Evolutionary conservation across 2,113 vertebrate genomes (phyloP), one percentile per base, ranked within the genome.

Genomic region (Riparia riparia): DNA sequence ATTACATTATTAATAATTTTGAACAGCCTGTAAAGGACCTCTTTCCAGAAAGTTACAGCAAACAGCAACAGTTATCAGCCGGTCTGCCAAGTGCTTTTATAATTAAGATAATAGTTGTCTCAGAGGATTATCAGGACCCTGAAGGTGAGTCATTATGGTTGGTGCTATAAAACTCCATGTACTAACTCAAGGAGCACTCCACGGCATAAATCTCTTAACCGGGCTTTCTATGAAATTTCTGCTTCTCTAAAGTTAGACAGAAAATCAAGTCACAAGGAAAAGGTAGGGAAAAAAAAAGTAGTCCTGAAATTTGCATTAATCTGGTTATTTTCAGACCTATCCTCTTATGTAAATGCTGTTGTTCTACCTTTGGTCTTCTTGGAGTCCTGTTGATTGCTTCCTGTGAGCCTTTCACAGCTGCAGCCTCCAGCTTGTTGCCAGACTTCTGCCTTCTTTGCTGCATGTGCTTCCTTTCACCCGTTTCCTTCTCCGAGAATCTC

Each of bases 331-430:
- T 96, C 61, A 80, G 50, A 63, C 42, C 53, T 81, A 16, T 85
- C 10, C 8, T 86, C 9, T 37, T 60, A 80, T 41, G 9, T 60
- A 86, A 90, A 74, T 56, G 24, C 4, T 88, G 39, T 51, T 93
- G 14, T 68, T 97, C 88, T 96, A 94, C 93, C 95, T 93, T 80
- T 90, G 60, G 37, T 96, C 58, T 87, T 68, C 87, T 93, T 95
- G 71, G 81, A 85, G 29, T 91, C 61, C 34, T 0, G 11, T 19
- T 77, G 89, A 50, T 50, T 69, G 39, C 10, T 90, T 96, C 90
- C 90, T 93, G 41, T 49, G 66, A 10, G 7, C 34, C 29, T 80
- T 88, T 80, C 1, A 0, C 85, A 94, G 82, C 79, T 95, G 90
- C 88, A 94, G 69, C 64, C 47, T 91, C 47, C 82, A 82, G 54